Evolutionary conservation across 2,113 vertebrate species (phyloP), one percentile per base, ranked within the genome.

Genomic region (Seriola rivoliana): DNA sequence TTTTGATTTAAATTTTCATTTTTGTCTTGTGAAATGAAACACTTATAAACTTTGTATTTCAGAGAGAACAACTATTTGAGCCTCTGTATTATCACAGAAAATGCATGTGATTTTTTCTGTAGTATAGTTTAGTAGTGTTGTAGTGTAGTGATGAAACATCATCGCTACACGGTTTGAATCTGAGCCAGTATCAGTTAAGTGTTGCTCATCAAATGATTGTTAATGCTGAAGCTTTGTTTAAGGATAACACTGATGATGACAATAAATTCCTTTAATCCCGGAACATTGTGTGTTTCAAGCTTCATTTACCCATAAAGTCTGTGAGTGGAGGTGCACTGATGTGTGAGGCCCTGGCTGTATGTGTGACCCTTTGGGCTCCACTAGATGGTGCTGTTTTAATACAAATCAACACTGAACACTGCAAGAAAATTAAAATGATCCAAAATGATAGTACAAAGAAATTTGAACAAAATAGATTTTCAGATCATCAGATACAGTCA

Each of bases 361-460:
- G 42, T 46, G 50, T 34, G 78, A n/a, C 2, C 44, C 21, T 8
- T 8, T 38, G 21, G 0, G 0, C 6, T 4, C 72, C 91, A 90
- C 75, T 65, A 86, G 91, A 55, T 80, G 83, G 76, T 3, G 79
- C 32, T 74, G 64, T 86, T 78, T 36, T 10, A 42, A 1, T 21
- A 59, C 38, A 73, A 60, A 38, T 42, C n/a, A 52, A 19, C 52
- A 25, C 13, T 25, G 12, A 29, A 29, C 29, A 29, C 29, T 29
- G 29, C 2, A 29, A 2, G 29, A 29, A 29, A 29, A 29, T 29
- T 2, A 29, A 29, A 29, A 29, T 2, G 2, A 29, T 29, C 29
- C 29, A 29, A 29, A 29, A 29, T 29, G 29, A 29, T 29, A 29
- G 29, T 29, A 29, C 29, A 29, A 29, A 29, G 29, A 29, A 29